These are phyloP conservation scores for Caenorhabditis auriculariae DNA, from an alignment of 2,888 invertebrate species.

Conservation along the genomic window DNA sequence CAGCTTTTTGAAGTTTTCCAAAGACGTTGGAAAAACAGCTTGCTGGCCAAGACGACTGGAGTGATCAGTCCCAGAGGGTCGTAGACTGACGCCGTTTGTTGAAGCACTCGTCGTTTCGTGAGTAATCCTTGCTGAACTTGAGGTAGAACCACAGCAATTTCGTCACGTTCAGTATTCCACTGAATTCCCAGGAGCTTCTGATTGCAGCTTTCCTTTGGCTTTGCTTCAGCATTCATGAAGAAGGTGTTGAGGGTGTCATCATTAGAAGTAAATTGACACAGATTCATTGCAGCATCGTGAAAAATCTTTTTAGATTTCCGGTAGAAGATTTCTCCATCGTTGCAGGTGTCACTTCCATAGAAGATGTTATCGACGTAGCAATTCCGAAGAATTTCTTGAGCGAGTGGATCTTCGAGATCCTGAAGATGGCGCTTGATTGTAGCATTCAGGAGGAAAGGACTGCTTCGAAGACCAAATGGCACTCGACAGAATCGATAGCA, in stretches of 20 bases:
- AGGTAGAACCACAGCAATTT: neutral
- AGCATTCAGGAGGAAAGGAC: conserved; percentile 28
- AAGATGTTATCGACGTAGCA: conserved; percentile 1
- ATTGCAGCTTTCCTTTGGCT: neutral
- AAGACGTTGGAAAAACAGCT: conserved; percentile 17
- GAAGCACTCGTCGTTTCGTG: conserved; percentile 4
- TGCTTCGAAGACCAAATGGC: conserved; percentile 31
- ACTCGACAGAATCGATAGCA: conserved; percentile 26
- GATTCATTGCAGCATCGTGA: neutral
- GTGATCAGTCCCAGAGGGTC: conserved; percentile 20
- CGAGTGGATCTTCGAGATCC: too few relatives aligned
- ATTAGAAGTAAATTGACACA: conserved; percentile 1
- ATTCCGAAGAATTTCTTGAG: neutral
- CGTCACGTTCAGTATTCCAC: conserved; percentile 5
- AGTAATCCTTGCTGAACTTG: neutral
- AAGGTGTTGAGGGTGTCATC: too few relatives aligned
- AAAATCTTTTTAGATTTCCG: neutral
- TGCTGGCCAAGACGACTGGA: conserved; percentile 14
- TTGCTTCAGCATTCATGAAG: neutral
- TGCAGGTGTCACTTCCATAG: neutral
- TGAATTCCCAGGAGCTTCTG: conserved; percentile 7
- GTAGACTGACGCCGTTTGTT: conserved; percentile 3
- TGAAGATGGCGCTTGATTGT: too few relatives aligned
- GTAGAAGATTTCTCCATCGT: neutral
- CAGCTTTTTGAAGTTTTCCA: conserved; percentile 1